Conservation (phyloP, 2,113 vertebrate species). For the Lycaon pictus region DNA sequence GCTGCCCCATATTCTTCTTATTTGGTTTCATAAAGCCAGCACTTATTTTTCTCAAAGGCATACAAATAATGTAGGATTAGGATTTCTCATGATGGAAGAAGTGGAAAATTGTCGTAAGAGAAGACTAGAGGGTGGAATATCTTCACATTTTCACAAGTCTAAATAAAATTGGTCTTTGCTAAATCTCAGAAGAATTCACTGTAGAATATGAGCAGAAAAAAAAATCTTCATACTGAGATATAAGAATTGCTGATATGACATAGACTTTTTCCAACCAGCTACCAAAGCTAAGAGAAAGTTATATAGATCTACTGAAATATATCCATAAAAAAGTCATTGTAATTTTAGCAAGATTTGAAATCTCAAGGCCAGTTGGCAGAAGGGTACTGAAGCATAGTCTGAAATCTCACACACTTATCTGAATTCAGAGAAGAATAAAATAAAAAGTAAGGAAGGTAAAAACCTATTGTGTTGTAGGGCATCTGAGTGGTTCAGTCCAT, state of each 20-base stretch:
- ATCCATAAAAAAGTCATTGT: neutral
- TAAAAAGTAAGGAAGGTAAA: neutral
- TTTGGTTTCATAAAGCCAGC: neutral
- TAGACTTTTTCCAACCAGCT: conserved; percentile 1
- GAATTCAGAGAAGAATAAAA: neutral
- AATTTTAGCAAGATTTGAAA: conserved; percentile 3
- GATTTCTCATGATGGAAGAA: neutral
- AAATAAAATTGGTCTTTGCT: neutral
- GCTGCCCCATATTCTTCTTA: neutral
- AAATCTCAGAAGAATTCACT: neutral
- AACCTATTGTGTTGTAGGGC: neutral
- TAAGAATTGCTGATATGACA: neutral
- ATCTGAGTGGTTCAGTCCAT: neutral
- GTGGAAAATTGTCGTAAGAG: neutral
- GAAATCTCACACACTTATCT: neutral
- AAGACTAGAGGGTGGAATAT: neutral
- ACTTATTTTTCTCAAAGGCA: conserved; percentile 10
- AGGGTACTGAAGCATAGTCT: neutral
- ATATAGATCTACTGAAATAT: neutral
- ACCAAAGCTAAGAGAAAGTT: neutral
- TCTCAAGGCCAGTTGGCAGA: neutral
- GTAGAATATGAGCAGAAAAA: conserved; percentile 7
- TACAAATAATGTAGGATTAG: neutral
- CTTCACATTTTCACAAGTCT: conserved; percentile 40
- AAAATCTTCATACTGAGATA: neutral